Evolutionary conservation across 2,113 vertebrate genomes (phyloP).

Genomic region (Perca fluviatilis): DNA sequence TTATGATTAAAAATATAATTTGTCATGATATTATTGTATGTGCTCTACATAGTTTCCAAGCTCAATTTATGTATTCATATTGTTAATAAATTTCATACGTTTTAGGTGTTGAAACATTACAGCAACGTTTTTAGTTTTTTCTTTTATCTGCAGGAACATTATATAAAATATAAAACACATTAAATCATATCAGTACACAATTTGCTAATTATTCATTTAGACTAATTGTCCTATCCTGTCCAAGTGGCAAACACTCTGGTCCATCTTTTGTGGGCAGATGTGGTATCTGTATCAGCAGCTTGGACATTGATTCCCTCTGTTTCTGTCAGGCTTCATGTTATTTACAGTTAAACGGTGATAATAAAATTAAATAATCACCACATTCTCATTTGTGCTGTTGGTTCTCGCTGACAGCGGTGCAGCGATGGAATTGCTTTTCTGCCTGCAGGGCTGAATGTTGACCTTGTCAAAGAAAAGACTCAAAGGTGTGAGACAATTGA

Average conservation of each 20-base stretch:
- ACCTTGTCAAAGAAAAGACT: constrained; percentile 61
- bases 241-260: constrained; percentile 9
- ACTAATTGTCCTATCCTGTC: constrained; percentile 2
- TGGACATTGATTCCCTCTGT: neutral
- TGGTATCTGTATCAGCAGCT: constrained; percentile 6
- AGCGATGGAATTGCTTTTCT: constrained; percentile 31
- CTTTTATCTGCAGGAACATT: neutral
- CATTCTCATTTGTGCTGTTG: constrained; percentile 72
- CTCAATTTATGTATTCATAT: neutral
- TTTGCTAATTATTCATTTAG: constrained; percentile 2
- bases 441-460: constrained; percentile 56
- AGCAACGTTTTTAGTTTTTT: neutral
- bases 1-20: neutral
- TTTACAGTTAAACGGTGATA: constrained; percentile 68
- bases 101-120: neutral
- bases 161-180: neutral
- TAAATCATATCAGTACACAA: neutral
- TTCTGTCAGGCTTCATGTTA: constrained; percentile 59
- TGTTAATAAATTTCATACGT: neutral
- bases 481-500: constrained; percentile 57
- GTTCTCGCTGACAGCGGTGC: constrained; percentile 51
- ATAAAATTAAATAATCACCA: constrained; percentile 68
- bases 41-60: neutral
- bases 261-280: constrained; percentile 22
- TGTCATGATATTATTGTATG: neutral